A percentile compares a stretch with the other conserved stretches of the same genome.
Conservation (phyloP, 2,888 invertebrate genomes). For the Petrolisthes cinctipes region DNA sequence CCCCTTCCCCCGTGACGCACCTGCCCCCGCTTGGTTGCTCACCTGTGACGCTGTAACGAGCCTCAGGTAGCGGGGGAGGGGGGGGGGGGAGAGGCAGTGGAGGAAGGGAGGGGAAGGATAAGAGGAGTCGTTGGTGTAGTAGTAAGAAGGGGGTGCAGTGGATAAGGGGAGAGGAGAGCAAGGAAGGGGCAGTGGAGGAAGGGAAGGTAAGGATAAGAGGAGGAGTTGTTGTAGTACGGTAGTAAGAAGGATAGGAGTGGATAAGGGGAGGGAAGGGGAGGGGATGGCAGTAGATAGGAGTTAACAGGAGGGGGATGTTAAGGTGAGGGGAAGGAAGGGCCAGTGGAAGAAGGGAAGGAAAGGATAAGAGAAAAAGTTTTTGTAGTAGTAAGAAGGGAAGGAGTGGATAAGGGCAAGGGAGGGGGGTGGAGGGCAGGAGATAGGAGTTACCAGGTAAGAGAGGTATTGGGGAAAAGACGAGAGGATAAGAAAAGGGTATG, state of each 20-base stretch:
- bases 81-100: neutral
- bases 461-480: no score
- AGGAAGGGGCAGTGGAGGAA: neutral
- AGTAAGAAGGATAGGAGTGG: neutral
- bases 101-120: neutral
- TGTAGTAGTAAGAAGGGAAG: no score
- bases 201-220: neutral
- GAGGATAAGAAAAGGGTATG: no score
- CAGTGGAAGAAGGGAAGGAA: no score
- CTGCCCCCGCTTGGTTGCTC: conserved; percentile 10
- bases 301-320: neutral
- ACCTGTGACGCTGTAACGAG: conserved; percentile 18
- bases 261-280: neutral
- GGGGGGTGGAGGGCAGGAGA: no score
- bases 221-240: neutral
- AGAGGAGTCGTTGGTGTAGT: neutral
- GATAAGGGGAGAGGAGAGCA: neutral
- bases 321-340: neutral
- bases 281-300: neutral
- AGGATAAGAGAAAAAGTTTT: no score
- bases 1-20: conserved; percentile 8
- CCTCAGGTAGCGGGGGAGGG: neutral
- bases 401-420: no score
- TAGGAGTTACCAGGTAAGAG: no score
- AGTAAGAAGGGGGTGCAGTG: neutral